Conservation (phyloP, 2,888 invertebrate genomes). For the Lepas anatifera region DNA sequence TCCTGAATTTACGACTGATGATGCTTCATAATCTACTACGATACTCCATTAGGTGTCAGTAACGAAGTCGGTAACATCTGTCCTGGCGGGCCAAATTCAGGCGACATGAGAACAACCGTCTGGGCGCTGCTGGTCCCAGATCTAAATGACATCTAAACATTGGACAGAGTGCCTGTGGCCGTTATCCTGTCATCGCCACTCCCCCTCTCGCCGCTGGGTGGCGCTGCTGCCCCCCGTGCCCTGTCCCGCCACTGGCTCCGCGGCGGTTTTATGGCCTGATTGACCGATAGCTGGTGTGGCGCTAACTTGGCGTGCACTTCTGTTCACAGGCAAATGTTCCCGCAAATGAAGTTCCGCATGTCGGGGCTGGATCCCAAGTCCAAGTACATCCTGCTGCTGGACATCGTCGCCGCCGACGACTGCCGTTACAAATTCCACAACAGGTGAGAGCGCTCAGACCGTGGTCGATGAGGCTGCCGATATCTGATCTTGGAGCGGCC, state of each 20-base stretch:
- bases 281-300: too few relatives aligned
- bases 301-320: neutral
- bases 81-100: too few relatives aligned
- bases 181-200: neutral
- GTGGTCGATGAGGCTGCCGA: too few relatives aligned
- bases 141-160: slow-evolving; percentile 2
- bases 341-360: slow-evolving; percentile 98
- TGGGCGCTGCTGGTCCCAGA: too few relatives aligned
- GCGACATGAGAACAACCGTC: too few relatives aligned
- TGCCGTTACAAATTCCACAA: slow-evolving; percentile 96
- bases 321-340: slow-evolving; percentile 90
- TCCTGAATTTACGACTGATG: too few relatives aligned
- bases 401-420: slow-evolving; percentile 98
- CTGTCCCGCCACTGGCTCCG: neutral
- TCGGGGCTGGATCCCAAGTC: slow-evolving; percentile 96
- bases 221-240: neutral
- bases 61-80: too few relatives aligned
- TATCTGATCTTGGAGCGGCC: too few relatives aligned
- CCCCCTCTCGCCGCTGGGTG: too few relatives aligned
- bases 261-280: neutral
- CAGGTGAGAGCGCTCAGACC: slow-evolving; percentile 62
- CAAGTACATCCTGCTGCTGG: slow-evolving; percentile 97
- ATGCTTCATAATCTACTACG: too few relatives aligned
- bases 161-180: neutral
- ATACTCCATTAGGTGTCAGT: too few relatives aligned